phyloP scores from a whole-genome alignment of 2,113 vertebrate species.

The Sylvilagus bachmani region DNA sequence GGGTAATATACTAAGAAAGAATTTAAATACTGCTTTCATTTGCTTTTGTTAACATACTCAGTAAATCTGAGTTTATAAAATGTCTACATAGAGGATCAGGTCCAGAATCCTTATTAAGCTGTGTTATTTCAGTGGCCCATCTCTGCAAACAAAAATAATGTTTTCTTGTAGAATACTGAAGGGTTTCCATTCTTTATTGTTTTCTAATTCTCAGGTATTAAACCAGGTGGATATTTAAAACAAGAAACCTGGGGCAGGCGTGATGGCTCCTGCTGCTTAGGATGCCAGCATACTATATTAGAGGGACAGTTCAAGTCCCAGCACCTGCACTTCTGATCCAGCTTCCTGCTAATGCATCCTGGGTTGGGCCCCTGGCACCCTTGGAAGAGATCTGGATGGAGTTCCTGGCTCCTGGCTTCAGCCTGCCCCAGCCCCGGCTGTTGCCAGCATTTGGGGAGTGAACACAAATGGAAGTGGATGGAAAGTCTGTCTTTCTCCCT shows the following conservation, averaged over 20 bases:
- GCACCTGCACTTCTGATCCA: too few species aligned
- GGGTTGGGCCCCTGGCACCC: too few species aligned
- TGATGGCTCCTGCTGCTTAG: too few species aligned
- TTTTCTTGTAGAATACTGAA: slow-evolving; percentile 45
- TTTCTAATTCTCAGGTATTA: slow-evolving; percentile 50
- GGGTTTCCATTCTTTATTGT: slow-evolving; percentile 17
- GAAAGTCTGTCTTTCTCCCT: too few species aligned
- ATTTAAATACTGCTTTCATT: slow-evolving; percentile 71
- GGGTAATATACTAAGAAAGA: slow-evolving; percentile 65
- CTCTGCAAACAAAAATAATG: background rate
- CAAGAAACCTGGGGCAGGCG: background rate
- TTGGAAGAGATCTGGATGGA: too few species aligned
- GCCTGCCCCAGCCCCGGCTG: too few species aligned
- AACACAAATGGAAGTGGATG: too few species aligned
- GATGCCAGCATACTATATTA: too few species aligned
- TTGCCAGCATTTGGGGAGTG: too few species aligned
- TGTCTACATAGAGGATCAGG: slow-evolving; percentile 59
- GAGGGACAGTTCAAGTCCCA: too few species aligned
- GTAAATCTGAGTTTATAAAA: slow-evolving; percentile 63
- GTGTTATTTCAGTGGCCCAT: slow-evolving; percentile 49
- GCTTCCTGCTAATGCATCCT: too few species aligned
- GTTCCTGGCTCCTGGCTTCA: too few species aligned
- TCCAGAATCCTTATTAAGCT: slow-evolving; percentile 4
- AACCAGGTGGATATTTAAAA: slow-evolving; percentile 22
- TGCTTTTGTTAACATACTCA: slow-evolving; percentile 68